Evolutionary conservation across 2,797 vertebrate species (phyloP), one percentile per base, ranked within the genome.

Genomic region (Pseudomugil tenellus): DNA sequence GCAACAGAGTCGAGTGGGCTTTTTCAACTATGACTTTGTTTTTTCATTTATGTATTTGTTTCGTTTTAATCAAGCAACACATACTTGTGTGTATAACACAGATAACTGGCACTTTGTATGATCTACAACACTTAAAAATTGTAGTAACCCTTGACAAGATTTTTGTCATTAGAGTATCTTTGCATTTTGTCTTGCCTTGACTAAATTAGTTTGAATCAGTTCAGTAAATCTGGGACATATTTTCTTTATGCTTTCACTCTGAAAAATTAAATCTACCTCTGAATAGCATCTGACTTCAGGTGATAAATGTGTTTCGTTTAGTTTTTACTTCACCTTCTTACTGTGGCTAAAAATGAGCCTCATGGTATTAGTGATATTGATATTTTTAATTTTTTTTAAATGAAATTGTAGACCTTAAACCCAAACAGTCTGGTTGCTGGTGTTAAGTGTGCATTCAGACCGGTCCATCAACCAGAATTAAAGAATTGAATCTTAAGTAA

Each of bases 1-100:
- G 87, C 81, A 87, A 92, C 91, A 77, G 70, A 81, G 37, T 70
- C 67, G 31, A 64, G 74, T 60, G 52, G 29, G 41, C 13, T 67
- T 41, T 41, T 41, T 19, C 17, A 41, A 8, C 17, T 14, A 19
- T 9, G 17, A 7, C 17, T 43, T 43, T 43, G 17, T 43, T 43
- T 43, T 3, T 39, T 39, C 4, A 14, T 39, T 39, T 13, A 4
- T 37, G 13, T 37, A 37, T 34, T 34, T 34, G 10, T 34, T 39
- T 39, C 3, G 17, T 35, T 48, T 32, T 2, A 57, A 21, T 26
- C 21, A 14, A 73, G 73, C 78, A 81, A 77, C 74, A 70, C 37
- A 76, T 83, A 80, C 55, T 59, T 70, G 48, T 68, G 70, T 52
- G 41, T 34, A 58, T 61, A 52, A 26, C 6, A 13, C 17, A 12